phyloP scores from a whole-genome alignment of 2,888 invertebrate genomes.

The Mesochorus sp. region DNA sequence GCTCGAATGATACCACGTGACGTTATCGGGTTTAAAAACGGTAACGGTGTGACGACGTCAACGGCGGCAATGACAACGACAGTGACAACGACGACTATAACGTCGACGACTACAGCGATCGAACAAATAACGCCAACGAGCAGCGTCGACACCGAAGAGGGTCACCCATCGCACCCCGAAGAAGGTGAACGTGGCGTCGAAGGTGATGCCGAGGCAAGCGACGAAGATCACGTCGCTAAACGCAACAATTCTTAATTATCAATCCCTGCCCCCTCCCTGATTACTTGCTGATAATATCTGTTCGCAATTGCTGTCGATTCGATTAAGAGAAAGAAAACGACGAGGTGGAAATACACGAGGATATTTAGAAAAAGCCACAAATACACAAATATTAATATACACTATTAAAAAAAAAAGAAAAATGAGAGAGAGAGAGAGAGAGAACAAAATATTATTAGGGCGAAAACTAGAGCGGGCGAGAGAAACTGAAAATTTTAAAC shows the following conservation, averaged over 20 bases:
- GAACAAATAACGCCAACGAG: constrained; percentile 85
- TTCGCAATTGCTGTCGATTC: constrained; percentile 49
- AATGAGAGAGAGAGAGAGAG: background rate
- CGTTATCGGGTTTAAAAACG: constrained; percentile 55
- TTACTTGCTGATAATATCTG: constrained; percentile 37
- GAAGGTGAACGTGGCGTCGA: constrained; percentile 84
- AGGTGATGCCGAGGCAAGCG: constrained; percentile 85
- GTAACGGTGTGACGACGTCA: constrained; percentile 72
- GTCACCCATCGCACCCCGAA: constrained; percentile 82
- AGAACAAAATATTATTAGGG: background rate
- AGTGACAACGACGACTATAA: constrained; percentile 79
- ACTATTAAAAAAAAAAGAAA: constrained; percentile 12
- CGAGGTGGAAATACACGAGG: constrained; percentile 18
- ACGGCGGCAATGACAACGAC: constrained; percentile 81
- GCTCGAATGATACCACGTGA: constrained; percentile 79
- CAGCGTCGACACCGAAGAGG: constrained; percentile 85
- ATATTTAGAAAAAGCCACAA: constrained; percentile 31
- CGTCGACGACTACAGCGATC: constrained; percentile 66
- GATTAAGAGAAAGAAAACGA: background rate
- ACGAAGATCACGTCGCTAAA: constrained; percentile 78
- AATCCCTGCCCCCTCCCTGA: background rate
- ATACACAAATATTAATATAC: constrained; percentile 44
- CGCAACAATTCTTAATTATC: constrained; percentile 65
- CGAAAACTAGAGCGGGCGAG: constrained; percentile 20
- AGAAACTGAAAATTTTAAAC: background rate